Evolutionary conservation across 2,113 vertebrate genomes (phyloP).

Genomic region (Globicephala melas): DNA sequence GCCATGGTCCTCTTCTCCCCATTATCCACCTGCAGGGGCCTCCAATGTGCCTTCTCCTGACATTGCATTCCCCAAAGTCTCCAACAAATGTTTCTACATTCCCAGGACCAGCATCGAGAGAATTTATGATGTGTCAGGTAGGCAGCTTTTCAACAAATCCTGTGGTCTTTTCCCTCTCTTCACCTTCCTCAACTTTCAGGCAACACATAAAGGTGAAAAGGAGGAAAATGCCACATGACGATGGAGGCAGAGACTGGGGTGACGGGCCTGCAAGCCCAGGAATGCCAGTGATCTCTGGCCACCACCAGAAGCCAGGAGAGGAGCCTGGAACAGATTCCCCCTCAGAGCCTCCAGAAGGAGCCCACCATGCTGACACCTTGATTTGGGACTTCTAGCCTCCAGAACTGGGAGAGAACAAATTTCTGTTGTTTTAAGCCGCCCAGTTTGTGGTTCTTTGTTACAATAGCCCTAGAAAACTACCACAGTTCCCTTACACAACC

Average conservation of each 20-base stretch:
- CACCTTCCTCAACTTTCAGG: background rate
- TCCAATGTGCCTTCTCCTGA: background rate
- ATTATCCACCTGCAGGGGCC: too few species aligned
- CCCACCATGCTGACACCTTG: background rate
- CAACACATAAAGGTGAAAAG: background rate
- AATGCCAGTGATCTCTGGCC: fast-evolving
- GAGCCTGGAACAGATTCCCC: background rate
- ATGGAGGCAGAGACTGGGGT: background rate
- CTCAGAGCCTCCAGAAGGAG: background rate
- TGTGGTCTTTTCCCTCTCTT: background rate
- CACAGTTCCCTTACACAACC: background rate
- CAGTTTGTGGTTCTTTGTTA: too few species aligned
- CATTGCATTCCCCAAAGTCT: background rate
- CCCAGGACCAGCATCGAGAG: background rate
- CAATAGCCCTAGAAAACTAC: background rate
- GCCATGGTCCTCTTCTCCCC: background rate
- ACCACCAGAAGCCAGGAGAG: background rate
- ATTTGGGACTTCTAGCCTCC: background rate
- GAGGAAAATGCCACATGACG: fast-evolving
- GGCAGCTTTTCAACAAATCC: background rate
- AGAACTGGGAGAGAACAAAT: background rate
- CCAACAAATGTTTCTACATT: background rate
- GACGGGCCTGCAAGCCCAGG: background rate
- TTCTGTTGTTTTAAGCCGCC: background rate
- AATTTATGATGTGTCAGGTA: background rate